Evolutionary conservation across 2,797 vertebrate species (phyloP), one percentile per base, ranked within the genome.

Genomic region (Amazona ochrocephala): DNA sequence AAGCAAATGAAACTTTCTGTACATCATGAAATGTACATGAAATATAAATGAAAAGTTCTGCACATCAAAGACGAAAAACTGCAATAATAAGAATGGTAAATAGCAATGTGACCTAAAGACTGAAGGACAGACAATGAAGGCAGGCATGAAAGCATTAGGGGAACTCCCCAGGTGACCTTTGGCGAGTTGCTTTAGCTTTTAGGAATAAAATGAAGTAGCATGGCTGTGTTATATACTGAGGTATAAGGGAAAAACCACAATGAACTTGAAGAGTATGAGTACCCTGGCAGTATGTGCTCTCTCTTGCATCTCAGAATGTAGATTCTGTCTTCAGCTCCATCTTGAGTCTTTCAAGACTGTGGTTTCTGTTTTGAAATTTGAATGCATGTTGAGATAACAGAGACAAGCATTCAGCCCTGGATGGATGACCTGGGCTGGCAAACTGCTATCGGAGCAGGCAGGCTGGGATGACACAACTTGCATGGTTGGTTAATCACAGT

Each of bases 61-160:
- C 20, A 87, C 48, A 65, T 84, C 47, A 79, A 84, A 92, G 85
- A 47, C 51, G 70, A 66, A 66, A 81, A 86, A 41, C 24, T 20
- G 64, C 83, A 91, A 81, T 89, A 84, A 78, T 77, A 89, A 76
- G 45, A 89, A 73, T n/a, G 20, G 37, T 91, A 93, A 93, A 89
- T 16, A 94, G 42, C 32, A 67, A 51, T 27, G 58, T 58, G 75
- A 76, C 51, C 44, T 72, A 30, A 73, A 84, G 53, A 68, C n/a
- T 58, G 32, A 39, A 89, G 61, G 34, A 68, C 68, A 74, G 77
- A 45, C 54, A 64, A 30, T 45, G 32, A 39, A 85, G 23, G 45
- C 19, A 92, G 67, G 66, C 23, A 34, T 15, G 32, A 78, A 87
- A 20, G 27, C 27, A 20, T 37, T 20, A 71, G 11, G 11, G 58